phyloP scores from a whole-genome alignment of 1,140 invertebrate species.

The Brachionus asplanchnoidis region DNA sequence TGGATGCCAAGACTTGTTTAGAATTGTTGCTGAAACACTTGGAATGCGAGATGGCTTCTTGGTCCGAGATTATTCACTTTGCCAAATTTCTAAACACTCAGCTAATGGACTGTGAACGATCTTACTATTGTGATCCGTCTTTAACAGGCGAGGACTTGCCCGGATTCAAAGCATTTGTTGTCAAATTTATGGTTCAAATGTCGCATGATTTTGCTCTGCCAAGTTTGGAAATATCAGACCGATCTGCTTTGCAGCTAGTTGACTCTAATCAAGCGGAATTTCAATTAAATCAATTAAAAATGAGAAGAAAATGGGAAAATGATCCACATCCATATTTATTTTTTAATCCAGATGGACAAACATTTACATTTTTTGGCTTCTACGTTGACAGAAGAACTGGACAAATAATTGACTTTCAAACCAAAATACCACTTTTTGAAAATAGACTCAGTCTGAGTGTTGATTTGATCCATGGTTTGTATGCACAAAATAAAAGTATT shows the following conservation, averaged over 20 bases:
- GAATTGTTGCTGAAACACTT: slow-evolving; percentile 46
- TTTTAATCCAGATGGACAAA: slow-evolving; percentile 37
- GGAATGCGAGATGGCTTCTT: slow-evolving; percentile 50
- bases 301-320: slow-evolving; percentile 37
- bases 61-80: slow-evolving; percentile 53
- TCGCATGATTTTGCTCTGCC: slow-evolving; percentile 16
- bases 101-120: slow-evolving; percentile 49
- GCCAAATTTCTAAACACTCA: slow-evolving; percentile 52
- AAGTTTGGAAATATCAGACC: slow-evolving; percentile 22
- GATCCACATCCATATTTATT: slow-evolving; percentile 37
- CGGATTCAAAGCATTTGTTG: slow-evolving; percentile 16
- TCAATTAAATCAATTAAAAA: slow-evolving; percentile 27
- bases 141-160: slow-evolving; percentile 46
- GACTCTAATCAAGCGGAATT: slow-evolving; percentile 1
- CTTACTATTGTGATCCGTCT: slow-evolving; percentile 46
- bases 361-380: slow-evolving; percentile 39
- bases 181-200: slow-evolving; percentile 36
- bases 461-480: background rate
- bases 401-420: background rate
- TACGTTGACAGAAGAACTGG: background rate
- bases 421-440: background rate
- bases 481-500: slow-evolving; percentile 15
- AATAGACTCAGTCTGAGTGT: background rate
- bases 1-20: slow-evolving; percentile 43
- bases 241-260: background rate